Evolutionary conservation across 1,140 invertebrate species (phyloP).

Genomic region (Campodea augens): DNA sequence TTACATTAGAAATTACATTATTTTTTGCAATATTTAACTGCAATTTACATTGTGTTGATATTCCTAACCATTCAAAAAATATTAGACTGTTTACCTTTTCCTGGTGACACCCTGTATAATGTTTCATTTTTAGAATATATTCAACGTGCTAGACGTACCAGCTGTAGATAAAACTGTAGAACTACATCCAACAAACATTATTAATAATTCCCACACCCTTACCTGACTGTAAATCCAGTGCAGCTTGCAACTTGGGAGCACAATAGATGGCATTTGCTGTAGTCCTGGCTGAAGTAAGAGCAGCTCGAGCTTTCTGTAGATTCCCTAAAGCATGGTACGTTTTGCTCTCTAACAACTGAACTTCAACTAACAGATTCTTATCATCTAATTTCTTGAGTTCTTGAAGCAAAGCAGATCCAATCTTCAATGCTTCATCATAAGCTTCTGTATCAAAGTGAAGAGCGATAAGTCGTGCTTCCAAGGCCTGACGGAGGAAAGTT

Average conservation of each 20-base stretch:
- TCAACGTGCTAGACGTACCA: no score
- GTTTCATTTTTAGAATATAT: no score
- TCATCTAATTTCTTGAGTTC: conserved; percentile 99
- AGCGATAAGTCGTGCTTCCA: conserved; percentile 82
- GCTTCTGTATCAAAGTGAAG: conserved; percentile 86
- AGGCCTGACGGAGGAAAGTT: conserved; percentile 86
- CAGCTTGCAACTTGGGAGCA: conserved; percentile 92
- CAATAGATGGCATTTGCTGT: conserved; percentile 99
- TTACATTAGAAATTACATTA: no score
- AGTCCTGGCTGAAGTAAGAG: conserved; percentile 90
- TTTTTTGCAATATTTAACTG: no score
- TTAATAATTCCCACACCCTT: conserved; percentile 8
- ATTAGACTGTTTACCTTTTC: no score
- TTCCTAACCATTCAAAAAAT: no score
- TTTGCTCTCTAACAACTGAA: conserved; percentile 91
- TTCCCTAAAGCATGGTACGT: conserved; percentile 95
- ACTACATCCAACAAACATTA: no score
- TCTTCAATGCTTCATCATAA: conserved; percentile 63
- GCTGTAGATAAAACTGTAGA: no score
- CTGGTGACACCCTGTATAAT: no score
- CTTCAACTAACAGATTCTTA: conserved; percentile 94
- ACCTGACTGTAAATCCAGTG: conserved; percentile 89
- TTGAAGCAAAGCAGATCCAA: conserved; percentile 66
- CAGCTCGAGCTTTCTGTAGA: conserved; percentile 88
- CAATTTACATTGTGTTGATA: no score